These are phyloP conservation scores for Rosalia funebris DNA, from an alignment of 2,888 invertebrate genomes.

Conservation along the genomic window DNA sequence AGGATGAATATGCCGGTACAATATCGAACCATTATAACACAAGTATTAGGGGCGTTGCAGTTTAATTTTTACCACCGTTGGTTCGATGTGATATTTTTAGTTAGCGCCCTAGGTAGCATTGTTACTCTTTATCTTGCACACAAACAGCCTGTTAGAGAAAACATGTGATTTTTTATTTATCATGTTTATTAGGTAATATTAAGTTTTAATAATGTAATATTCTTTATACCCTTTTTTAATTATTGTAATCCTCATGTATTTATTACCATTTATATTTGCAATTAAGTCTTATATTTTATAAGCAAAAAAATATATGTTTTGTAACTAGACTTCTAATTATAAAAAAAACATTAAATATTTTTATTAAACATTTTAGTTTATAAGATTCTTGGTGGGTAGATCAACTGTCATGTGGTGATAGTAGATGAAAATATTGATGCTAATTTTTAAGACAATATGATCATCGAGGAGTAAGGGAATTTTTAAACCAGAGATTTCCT, in stretches of 20 bases:
- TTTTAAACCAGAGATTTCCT: no score
- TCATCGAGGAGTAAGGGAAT: no score
- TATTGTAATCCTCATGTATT: slow-evolving; percentile 11
- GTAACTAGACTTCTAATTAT: neutral
- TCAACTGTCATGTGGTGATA: no score
- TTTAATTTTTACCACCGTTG: slow-evolving; percentile 99
- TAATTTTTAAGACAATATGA: no score
- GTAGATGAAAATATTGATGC: no score
- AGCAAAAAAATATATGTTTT: neutral
- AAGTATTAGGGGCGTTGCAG: slow-evolving; percentile 95
- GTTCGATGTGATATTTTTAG: slow-evolving; percentile 99
- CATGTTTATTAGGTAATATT: slow-evolving; percentile 15
- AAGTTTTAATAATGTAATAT: slow-evolving; percentile 18
- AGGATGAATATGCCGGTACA: slow-evolving; percentile 99
- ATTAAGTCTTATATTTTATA: neutral
- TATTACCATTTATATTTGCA: slow-evolving; percentile 16
- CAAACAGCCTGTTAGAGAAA: slow-evolving; percentile 68
- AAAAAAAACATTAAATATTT: no score
- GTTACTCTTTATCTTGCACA: slow-evolving; percentile 95
- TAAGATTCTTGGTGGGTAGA: no score
- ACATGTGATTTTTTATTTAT: slow-evolving; percentile 41
- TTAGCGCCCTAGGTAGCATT: slow-evolving; percentile 95
- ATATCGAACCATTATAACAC: slow-evolving; percentile 90
- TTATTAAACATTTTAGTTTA: neutral
- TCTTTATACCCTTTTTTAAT: slow-evolving; percentile 19